Percentiles rank a stretch among this genome's conserved stretches.
Evolutionary conservation across 2,113 vertebrate species (phyloP).

Genomic region (Mobula hypostoma): DNA sequence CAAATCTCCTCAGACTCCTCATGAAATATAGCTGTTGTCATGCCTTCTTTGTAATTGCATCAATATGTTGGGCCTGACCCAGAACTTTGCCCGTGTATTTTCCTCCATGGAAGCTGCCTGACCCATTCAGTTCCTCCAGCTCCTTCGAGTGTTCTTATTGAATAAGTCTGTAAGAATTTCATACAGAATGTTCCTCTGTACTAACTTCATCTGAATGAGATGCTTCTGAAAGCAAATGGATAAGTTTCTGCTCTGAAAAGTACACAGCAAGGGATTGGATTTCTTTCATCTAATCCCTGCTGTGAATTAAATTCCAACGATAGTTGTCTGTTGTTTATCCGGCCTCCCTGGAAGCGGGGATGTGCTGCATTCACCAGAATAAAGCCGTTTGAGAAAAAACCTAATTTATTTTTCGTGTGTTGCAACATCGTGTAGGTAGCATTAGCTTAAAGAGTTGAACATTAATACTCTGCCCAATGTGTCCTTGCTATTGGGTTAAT

Average conservation of each 20-base stretch:
- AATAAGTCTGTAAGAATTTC: neutral
- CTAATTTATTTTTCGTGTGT: neutral
- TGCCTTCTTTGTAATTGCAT: no score
- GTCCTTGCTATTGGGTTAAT: no score
- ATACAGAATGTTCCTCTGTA: neutral
- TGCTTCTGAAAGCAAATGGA: neutral
- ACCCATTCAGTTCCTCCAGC: no score
- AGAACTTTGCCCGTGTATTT: no score
- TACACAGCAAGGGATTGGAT: neutral
- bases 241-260: neutral
- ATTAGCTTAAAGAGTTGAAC: neutral
- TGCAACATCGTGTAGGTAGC: neutral
- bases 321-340: neutral
- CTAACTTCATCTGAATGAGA: neutral
- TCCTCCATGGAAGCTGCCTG: no score
- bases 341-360: no score
- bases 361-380: neutral
- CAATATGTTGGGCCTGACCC: no score
- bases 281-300: neutral
- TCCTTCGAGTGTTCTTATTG: no score
- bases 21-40: no score
- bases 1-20: no score
- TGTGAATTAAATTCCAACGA: neutral
- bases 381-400: neutral
- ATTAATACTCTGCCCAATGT: no score